Evolutionary conservation across 1,140 invertebrate species (phyloP), one percentile per base, ranked within the genome.

Genomic region (Zaprionus inermis): DNA sequence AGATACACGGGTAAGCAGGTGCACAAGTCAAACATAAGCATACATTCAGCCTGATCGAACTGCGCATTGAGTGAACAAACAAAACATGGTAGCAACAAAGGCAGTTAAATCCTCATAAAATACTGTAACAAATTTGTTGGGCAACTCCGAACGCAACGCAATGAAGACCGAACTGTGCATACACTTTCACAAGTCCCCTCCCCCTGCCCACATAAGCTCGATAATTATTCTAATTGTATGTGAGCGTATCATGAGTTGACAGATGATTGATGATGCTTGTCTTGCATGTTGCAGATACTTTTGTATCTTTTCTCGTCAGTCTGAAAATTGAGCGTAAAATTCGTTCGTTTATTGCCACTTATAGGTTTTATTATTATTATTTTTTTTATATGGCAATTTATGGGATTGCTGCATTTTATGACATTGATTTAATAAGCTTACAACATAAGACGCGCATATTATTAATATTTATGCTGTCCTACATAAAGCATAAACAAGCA

Each of bases 81-180:
- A 83, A 78, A 75, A 70, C 77, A 67, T 89, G 77, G 84, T 88
- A 88, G 84, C 84, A 58, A 88, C 84, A 88, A 88, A 88, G 85
- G 66, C 85, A 88, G 84, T 88, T 88, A 88, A 88, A 90, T 84
- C 71, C 75, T 73, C 77, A 81, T 88, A 88, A 88, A 88, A 88
- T 88, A 88, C 74, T 89, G 66, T 88, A 89, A 88, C 84, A 78
- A 80, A 84, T 88, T 88, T 78, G 89, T 88, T 88, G 84, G 38
- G 84, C 56, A 88, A 88, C 51, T 55, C 28, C 51, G 56, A 63
- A 28, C 5, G 34, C 52, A 22, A 52, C 49, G 34, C 11, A 49
- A 20, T 12, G 4, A 20, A 18, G 44, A 18, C 55, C 52, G 83
- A 79, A 63, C 57, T 22, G 22, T 24, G 11, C 7, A 75, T 69